These are phyloP conservation scores for Drosophila lowei DNA, from an alignment of 1,140 invertebrate species.

Conservation along the genomic window DNA sequence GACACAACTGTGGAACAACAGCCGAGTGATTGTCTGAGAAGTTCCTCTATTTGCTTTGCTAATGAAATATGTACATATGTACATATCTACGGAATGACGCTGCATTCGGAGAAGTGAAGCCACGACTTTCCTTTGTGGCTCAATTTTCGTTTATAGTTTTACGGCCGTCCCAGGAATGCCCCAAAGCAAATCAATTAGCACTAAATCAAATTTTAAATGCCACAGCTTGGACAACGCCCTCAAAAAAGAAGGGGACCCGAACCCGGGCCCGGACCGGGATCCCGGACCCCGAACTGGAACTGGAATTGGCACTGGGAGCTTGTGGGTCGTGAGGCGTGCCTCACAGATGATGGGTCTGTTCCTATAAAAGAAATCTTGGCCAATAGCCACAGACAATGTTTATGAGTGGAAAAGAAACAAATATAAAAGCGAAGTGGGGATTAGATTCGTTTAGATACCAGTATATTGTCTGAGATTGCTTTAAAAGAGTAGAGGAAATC, in stretches of 20 bases:
- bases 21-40: background rate
- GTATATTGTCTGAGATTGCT: too few species aligned
- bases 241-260: background rate
- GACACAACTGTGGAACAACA: conserved; percentile 8
- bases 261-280: too few species aligned
- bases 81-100: conserved; percentile 4
- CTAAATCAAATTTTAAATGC: conserved; percentile 70
- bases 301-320: background rate
- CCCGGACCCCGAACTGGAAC: background rate
- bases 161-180: conserved; percentile 21
- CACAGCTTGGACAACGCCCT: conserved; percentile 22
- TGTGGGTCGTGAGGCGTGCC: background rate
- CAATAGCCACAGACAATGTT: background rate
- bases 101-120: conserved; percentile 9
- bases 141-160: conserved; percentile 3
- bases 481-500: too few species aligned
- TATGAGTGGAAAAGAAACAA: background rate
- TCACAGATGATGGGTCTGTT: conserved; percentile 10
- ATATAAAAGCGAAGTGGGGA: conserved; percentile 1
- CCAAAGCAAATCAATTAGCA: conserved; percentile 64
- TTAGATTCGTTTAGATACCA: background rate
- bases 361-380: conserved; percentile 56
- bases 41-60: conserved; percentile 56
- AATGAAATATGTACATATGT: conserved; percentile 42
- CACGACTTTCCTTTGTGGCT: conserved; percentile 42